Evolutionary conservation across 2,888 invertebrate species (phyloP).

Genomic region (Dermolepida albohirtum): DNA sequence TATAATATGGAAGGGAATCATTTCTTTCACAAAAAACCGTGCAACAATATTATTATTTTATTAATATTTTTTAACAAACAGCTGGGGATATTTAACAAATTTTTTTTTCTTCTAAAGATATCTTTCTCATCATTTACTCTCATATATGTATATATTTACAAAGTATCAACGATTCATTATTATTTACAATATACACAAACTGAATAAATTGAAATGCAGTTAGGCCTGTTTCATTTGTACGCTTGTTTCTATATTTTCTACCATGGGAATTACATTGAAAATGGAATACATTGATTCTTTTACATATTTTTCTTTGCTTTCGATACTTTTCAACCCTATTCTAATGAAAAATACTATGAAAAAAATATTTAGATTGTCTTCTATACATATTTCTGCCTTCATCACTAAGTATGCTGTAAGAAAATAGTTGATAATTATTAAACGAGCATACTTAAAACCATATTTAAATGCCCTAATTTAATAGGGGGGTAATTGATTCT

Average conservation of each 20-base stretch:
- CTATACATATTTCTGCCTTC: conserved; percentile 29
- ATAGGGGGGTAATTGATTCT: conserved; percentile 27
- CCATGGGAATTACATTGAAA: conserved; percentile 45
- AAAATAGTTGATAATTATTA: conserved; percentile 8
- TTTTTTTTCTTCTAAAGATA: conserved; percentile 46
- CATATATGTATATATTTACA: conserved; percentile 53
- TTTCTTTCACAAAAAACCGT: conserved; percentile 48
- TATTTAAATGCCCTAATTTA: conserved; percentile 11
- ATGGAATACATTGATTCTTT: conserved; percentile 52
- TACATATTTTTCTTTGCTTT: conserved; percentile 8
- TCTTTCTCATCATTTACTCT: conserved; percentile 48
- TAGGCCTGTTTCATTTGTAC: conserved; percentile 64
- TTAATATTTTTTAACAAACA: conserved; percentile 53
- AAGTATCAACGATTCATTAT: conserved; percentile 55
- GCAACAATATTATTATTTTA: conserved; percentile 55
- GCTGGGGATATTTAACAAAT: conserved; percentile 59
- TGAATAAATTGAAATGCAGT: conserved; percentile 52
- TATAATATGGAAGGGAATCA: conserved; percentile 52
- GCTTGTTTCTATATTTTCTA: conserved; percentile 55
- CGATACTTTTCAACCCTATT: conserved; percentile 27
- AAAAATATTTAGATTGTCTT: conserved; percentile 31
- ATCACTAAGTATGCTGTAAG: conserved; percentile 23
- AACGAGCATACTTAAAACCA: conserved; percentile 20
- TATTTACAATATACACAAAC: conserved; percentile 56
- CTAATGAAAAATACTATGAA: conserved; percentile 21